Percentiles rank a stretch among this genome's conserved stretches.
phyloP scores from a whole-genome alignment of 2,113 vertebrate genomes.

The Carassius gibelio region DNA sequence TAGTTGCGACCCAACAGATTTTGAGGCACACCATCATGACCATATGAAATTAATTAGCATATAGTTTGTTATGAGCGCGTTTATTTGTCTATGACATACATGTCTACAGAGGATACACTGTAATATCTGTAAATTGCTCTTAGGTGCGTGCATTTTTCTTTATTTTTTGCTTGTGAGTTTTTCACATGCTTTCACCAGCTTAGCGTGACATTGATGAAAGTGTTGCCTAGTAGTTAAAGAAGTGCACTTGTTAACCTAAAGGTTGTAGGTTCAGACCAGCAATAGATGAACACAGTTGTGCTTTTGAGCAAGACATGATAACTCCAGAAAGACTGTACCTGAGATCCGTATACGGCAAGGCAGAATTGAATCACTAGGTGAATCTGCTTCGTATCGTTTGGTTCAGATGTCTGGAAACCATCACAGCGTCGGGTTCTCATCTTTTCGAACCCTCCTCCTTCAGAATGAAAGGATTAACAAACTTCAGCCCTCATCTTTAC shows the following conservation, averaged over 20 bases:
- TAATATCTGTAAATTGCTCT: not conserved
- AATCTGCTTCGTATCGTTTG: slow-evolving; percentile 17
- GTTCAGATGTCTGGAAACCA: slow-evolving; percentile 44
- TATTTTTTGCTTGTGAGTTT: not conserved
- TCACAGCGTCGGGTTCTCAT: slow-evolving; percentile 51
- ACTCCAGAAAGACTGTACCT: not conserved
- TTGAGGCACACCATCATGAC: not conserved
- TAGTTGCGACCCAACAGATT: not conserved
- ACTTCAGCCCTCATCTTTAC: slow-evolving; percentile 66
- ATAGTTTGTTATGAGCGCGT: not conserved
- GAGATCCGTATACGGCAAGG: not conserved
- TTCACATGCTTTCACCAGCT: not conserved
- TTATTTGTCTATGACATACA: not conserved
- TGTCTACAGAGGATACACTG: not conserved
- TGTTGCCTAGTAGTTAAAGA: not conserved
- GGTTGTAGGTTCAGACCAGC: slow-evolving; percentile 3
- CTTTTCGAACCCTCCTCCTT: slow-evolving; percentile 43
- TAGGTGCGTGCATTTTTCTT: not conserved
- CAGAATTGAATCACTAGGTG: not conserved
- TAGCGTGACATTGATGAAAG: not conserved
- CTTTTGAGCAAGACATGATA: not conserved
- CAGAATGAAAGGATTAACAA: slow-evolving; percentile 68
- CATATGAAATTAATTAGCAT: not conserved
- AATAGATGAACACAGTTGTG: not conserved
- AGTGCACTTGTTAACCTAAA: slow-evolving; percentile 11